Conservation (phyloP, 2,888 invertebrate genomes). For the Margaritifera margaritifera region DNA sequence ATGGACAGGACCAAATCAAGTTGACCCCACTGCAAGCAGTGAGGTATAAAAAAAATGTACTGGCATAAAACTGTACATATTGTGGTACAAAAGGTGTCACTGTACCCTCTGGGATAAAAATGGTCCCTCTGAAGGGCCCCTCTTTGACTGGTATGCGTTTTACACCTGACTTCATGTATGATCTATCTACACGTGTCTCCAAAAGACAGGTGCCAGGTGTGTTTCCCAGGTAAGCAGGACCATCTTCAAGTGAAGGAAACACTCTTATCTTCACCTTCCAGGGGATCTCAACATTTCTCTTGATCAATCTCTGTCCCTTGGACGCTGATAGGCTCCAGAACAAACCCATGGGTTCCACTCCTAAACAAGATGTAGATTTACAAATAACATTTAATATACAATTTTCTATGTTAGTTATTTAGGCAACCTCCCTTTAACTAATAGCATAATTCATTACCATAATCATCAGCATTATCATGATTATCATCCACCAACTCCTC, state of each 20-base stretch:
- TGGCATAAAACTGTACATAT: no score
- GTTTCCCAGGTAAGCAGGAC: not conserved
- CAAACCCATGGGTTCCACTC: slow-evolving; percentile 62
- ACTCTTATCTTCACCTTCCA: slow-evolving; percentile 40
- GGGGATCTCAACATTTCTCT: slow-evolving; percentile 51
- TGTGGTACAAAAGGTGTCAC: not conserved
- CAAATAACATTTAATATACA: not conserved
- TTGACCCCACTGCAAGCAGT: no score
- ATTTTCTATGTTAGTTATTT: not conserved
- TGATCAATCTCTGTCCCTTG: slow-evolving; percentile 39
- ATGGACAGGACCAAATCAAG: no score
- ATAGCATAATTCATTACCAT: no score
- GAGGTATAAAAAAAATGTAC: no score
- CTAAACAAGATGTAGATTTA: slow-evolving; percentile 22
- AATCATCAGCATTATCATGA: no score
- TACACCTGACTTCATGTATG: slow-evolving; percentile 21
- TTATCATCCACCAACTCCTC: no score
- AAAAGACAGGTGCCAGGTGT: slow-evolving; percentile 1
- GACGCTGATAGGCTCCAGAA: slow-evolving; percentile 52
- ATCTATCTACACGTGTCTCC: slow-evolving; percentile 12
- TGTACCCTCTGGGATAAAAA: slow-evolving; percentile 35
- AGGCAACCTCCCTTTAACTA: not conserved
- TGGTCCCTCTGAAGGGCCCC: slow-evolving; percentile 21
- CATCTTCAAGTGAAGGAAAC: slow-evolving; percentile 8
- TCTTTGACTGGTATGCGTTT: slow-evolving; percentile 22